Base-by-base conservation (phyloP, 2,113 vertebrate species). In the Balaeniceps rex region DNA sequence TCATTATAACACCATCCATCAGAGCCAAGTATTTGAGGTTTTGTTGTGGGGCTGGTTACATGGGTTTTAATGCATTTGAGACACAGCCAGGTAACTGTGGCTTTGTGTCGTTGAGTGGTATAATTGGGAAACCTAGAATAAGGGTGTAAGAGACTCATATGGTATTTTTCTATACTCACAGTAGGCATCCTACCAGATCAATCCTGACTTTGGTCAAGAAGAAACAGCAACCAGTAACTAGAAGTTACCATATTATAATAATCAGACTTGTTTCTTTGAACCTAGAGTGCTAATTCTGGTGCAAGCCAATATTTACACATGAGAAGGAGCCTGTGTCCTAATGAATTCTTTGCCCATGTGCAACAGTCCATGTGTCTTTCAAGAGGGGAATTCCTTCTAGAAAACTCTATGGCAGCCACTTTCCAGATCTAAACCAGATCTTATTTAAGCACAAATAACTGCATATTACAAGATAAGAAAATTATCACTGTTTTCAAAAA, bases 21-120 rank as follows among this genome's bases (percentile, higher is more conserved):
- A 65, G 36, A 88, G 87, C 80, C 89, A 94, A 89, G 57, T 71
- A 64, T 85, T 66, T 90, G 87, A 93, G n/a, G 87, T 63, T 97
- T 95, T 88, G 89, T 93, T 90, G 63, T 86, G 82, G 34, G 55
- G 33, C 68, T 91, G 78, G 77, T 70, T 88, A 76, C 77, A 60
- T 36, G 26, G 44, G 70, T 77, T 84, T 92, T 88, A 81, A 83
- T 3, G 6, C 5, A 9, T 76, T 16, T 88, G 90, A 92, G 87
- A 82, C 42, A 38, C 29, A 90, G 92, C 74, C 93, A 91, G 85
- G 95, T 97, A 83, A 69, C 72, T 61, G 79, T 92, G 75, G n/a
- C 81, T 93, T 93, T 89, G 69, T 94, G 88, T 82, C 66, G 70
- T 12, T 19, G 47, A 80, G 36, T n/a, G 47, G 12, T 69, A 18